phyloP scores from a whole-genome alignment of 2,797 vertebrate species.

The Acomys russatus region DNA sequence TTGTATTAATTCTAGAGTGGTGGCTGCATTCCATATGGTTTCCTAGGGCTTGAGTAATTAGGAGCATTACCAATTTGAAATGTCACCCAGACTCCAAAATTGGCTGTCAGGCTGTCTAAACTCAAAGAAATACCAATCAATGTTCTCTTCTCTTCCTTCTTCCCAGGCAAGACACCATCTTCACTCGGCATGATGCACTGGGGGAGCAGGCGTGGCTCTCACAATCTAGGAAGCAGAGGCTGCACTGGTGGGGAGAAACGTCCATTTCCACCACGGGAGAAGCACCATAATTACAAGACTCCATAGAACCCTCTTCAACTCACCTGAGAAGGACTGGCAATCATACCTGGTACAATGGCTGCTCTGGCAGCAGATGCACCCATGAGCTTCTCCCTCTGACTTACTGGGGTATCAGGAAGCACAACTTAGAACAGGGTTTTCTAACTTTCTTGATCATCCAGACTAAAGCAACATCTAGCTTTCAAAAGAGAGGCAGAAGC shows the following conservation, averaged over 20 bases:
- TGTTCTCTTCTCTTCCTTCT: conserved; percentile 20
- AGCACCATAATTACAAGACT: neutral
- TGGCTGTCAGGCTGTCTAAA: conserved; percentile 68
- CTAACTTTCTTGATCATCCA: neutral
- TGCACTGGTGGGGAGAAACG: neutral
- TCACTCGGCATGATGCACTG: neutral
- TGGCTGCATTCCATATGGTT: conserved; percentile 77
- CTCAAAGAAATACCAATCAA: conserved; percentile 71
- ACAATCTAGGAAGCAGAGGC: neutral
- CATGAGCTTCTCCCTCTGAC: neutral
- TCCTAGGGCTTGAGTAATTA: conserved; percentile 82
- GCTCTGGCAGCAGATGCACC: neutral
- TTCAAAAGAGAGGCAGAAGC: neutral
- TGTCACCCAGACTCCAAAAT: conserved; percentile 78
- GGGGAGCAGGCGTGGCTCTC: neutral
- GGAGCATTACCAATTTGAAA: conserved; percentile 81
- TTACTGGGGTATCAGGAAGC: neutral
- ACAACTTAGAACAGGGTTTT: neutral
- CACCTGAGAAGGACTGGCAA: neutral
- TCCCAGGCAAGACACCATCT: conserved; percentile 22
- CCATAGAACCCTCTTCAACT: neutral
- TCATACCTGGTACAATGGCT: neutral
- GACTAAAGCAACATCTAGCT: neutral
- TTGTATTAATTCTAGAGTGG: conserved; percentile 75
- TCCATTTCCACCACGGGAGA: neutral